Base-by-base conservation (phyloP, 64 coral and sea anemone species). In the Actinia tenebrosa region DNA sequence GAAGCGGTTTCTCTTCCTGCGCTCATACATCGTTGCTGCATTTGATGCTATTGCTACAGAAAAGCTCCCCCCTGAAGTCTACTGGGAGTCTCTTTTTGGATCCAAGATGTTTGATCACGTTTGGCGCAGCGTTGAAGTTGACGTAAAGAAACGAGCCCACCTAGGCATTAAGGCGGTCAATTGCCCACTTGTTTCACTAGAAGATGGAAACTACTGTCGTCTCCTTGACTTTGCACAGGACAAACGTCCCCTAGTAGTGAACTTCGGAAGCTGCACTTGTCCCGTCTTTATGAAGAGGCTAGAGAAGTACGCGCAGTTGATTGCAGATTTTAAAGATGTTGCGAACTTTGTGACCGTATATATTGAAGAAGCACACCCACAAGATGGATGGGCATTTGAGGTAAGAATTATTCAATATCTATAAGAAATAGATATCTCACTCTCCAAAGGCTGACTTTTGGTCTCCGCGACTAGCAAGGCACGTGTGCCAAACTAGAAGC, bases 321-420 rank as follows among this genome's bases (percentile, higher is more conserved):
- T 69, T 22, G 72, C 53, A 10, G 59, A 96, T 14, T 96, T 90
- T 80, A 62, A 42, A 63, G 55, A 93, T 54, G 18, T 90, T 19
- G 91, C 94, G 22, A 91, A 96, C 64, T 96, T 96, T 77, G 85
- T 92, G 75, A 89, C 93, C 7, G 91, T 96, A 3, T 96, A 96
- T 30, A 93, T 96, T 23, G 91, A 90, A 86, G 94, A 96, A 84
- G 94, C 91, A 26, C 94, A 96, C 68, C 94, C 94, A 10, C 44
- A 56, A 4, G 94, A 96, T 68, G 94, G 94, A n/a, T 96, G 94
- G 94, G 86, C 81, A 85, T 96, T 96, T 46, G 91, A 92, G 75
- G 87, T 23, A 58, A 43, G 22, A 37, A 37, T 37, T 37, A 37
- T 37, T 37, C 30, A 37, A 37, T 37, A 37, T 37, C 30, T 37